Evolutionary conservation across 2,797 vertebrate species (phyloP), one percentile per base, ranked within the genome.

Genomic region (Ispidina lecontei): DNA sequence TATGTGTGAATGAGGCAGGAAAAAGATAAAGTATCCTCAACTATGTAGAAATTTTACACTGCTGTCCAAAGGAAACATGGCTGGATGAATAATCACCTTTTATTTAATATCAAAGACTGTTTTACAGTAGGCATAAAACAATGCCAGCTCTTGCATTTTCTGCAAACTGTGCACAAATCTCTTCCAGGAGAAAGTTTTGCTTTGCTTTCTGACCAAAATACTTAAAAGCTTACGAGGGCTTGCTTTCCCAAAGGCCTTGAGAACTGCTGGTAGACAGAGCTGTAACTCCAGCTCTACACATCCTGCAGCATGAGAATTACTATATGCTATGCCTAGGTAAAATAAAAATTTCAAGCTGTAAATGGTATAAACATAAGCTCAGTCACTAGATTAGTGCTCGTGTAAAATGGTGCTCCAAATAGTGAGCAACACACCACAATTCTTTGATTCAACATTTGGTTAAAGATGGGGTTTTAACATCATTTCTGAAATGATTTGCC

Each of bases 1-100:
- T 43, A 83, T 64, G 54, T 74, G 73, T 81, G 73, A 91, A 94
- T 65, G 80, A 88, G 71, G 55, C 26, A 87, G 56, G 37, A 82
- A 46, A 64, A 77, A 83, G 67, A 47, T 75, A 93, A 94, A 78
- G 7, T n/a, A 71, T 72, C 72, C 67, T 58, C 25, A 89, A 78
- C 54, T 59, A 54, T 26, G 68, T 10, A 49, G 59, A 79, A 70
- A 72, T 74, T 52, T 77, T 65, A 75, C 3, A 9, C 18, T 78
- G 52, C 16, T 22, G 37, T 70, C 74, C 84, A 94, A 94, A 90
- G 20, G n/a, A 91, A 87, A 85, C 29, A 60, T 5, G 29, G 29
- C 49, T 87, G 41, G 71, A 59, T 68, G 69, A 91, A 85, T 64
- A 90, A 58, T 7, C 21, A 52, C 14, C 29, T 90, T 75, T 83